A percentile compares a stretch with the other conserved stretches of the same genome.
Evolutionary conservation across 2,888 invertebrate species (phyloP).

Genomic region (Mayetiola destructor): DNA sequence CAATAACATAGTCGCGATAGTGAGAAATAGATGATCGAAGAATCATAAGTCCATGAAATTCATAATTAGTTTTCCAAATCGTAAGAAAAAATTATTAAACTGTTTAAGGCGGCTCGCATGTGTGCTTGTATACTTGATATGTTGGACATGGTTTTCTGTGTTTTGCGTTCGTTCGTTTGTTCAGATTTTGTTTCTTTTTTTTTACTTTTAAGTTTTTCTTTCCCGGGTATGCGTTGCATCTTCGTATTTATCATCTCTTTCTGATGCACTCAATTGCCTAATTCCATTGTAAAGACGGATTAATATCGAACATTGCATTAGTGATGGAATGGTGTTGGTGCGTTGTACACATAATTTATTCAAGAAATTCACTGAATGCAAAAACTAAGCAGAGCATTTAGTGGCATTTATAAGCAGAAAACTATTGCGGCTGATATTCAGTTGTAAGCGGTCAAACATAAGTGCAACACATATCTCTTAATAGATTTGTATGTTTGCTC

Average conservation of each 20-base stretch:
- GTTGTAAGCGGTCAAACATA: conserved; percentile 15
- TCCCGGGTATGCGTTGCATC: background rate
- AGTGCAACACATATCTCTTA: conserved; percentile 6
- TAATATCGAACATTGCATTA: background rate
- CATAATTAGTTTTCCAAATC: conserved; percentile 9
- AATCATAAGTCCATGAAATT: conserved; percentile 6
- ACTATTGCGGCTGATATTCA: conserved; percentile 15
- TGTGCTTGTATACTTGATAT: background rate
- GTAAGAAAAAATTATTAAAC: conserved; percentile 8
- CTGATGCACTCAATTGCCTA: background rate
- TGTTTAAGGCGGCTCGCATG: background rate
- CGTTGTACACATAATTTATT: conserved; percentile 5
- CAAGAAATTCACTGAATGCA: conserved; percentile 7
- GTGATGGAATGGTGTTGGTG: conserved; percentile 2
- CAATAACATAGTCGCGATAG: too few relatives aligned
- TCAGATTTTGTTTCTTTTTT: background rate
- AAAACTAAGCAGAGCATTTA: conserved; percentile 22
- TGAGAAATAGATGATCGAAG: too few relatives aligned
- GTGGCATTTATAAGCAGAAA: conserved; percentile 20
- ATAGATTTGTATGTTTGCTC: conserved; percentile 4
- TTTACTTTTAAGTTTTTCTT: background rate
- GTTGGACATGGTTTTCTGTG: conserved; percentile 10
- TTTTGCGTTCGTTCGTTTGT: conserved; percentile 9
- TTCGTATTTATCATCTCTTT: background rate
- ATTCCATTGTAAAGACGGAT: background rate